Evolutionary conservation across 2,888 invertebrate genomes (phyloP).

Genomic region (Cephus spinipes): DNA sequence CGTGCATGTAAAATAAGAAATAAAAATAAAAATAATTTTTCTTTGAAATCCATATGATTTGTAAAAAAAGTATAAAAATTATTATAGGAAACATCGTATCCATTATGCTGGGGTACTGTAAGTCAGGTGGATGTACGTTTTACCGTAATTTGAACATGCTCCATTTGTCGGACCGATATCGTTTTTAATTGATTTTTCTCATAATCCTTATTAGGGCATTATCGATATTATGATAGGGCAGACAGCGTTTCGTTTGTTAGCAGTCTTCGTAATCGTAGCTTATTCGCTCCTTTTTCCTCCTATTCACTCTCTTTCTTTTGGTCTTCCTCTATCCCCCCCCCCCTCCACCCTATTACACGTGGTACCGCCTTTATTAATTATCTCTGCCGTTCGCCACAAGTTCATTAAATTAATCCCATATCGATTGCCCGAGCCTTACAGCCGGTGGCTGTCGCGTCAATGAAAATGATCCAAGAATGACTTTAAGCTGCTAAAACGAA

Average conservation of each 20-base stretch:
- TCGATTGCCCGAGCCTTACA: not conserved
- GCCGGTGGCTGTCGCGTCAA: not conserved
- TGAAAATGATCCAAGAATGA: not conserved
- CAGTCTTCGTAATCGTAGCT: not conserved
- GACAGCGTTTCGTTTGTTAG: not conserved
- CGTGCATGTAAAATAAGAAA: not conserved
- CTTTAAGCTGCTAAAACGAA: not conserved
- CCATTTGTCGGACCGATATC: not conserved
- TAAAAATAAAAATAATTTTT: not conserved
- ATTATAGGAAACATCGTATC: too few species aligned
- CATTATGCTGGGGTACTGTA: not conserved
- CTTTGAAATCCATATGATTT: not conserved
- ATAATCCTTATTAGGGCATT: conserved; percentile 37
- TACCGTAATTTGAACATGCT: not conserved
- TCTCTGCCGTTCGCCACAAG: conserved; percentile 13
- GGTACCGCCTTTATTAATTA: not conserved
- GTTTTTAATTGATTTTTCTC: conserved; percentile 41
- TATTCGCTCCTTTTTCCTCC: not conserved
- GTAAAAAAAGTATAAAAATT: not conserved
- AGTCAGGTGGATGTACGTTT: not conserved
- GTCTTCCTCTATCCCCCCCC: not conserved
- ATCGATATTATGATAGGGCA: conserved; percentile 13
- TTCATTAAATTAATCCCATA: conserved; percentile 32
- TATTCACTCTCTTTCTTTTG: not conserved
- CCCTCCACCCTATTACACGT: not conserved